These are phyloP conservation scores for Phoeniculus purpureus DNA, from an alignment of 2,797 vertebrate genomes.

Conservation along the genomic window DNA sequence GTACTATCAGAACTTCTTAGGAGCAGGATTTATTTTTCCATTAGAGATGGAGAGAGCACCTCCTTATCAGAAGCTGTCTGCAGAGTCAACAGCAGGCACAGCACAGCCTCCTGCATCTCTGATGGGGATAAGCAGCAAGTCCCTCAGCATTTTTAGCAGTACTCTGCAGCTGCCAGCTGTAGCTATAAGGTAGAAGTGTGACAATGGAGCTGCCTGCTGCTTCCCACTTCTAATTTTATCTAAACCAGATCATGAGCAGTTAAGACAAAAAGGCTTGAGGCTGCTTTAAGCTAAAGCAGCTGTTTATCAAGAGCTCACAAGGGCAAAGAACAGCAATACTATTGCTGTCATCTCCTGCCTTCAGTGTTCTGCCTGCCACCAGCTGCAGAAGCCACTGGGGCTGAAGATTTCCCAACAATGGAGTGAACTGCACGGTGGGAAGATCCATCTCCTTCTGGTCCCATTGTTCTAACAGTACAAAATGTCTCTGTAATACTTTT, in stretches of 20 bases:
- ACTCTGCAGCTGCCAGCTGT: background rate
- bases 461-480: slow-evolving; percentile 51
- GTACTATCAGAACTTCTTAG: background rate
- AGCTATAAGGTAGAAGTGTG: background rate
- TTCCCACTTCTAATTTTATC: background rate
- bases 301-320: slow-evolving; percentile 33
- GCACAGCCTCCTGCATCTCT: background rate
- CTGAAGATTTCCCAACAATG: slow-evolving; percentile 42
- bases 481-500: slow-evolving; percentile 27
- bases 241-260: background rate
- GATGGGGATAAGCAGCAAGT: background rate
- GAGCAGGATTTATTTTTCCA: background rate
- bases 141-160: background rate
- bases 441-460: slow-evolving; percentile 24
- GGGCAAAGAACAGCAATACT: background rate
- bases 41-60: background rate
- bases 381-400: slow-evolving; percentile 40
- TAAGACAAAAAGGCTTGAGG: background rate
- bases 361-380: background rate
- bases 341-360: slow-evolving; percentile 38
- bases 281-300: slow-evolving; percentile 36
- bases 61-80: background rate
- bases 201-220: background rate
- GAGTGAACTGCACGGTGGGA: slow-evolving; percentile 2
- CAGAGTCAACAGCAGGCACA: background rate